Percentiles rank a stretch among this genome's conserved stretches.
Evolutionary conservation across 2,888 invertebrate genomes (phyloP).

Genomic region (Mamestra brassicae): DNA sequence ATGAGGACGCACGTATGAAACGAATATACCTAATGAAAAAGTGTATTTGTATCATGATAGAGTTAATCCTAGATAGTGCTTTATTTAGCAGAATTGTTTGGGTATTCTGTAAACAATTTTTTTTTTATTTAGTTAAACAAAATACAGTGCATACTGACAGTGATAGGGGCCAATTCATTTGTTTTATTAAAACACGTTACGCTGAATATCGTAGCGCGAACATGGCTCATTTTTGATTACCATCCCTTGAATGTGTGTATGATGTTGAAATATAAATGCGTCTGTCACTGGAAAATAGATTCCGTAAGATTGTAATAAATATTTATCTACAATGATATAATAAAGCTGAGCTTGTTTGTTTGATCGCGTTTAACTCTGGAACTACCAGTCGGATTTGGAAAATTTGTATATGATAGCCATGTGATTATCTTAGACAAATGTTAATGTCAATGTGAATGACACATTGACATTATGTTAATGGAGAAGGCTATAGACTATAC

Average conservation of each 20-base stretch:
- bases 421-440: too few relatives aligned
- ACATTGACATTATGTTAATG: too few relatives aligned
- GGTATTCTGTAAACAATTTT: background rate
- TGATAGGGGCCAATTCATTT: background rate
- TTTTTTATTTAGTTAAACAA: background rate
- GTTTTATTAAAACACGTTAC: background rate
- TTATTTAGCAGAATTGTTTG: background rate
- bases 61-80: background rate
- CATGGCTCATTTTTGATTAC: background rate
- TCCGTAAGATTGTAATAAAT: too few relatives aligned
- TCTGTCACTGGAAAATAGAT: background rate
- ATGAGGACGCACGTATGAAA: constrained; percentile 17
- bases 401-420: too few relatives aligned
- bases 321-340: too few relatives aligned
- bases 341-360: too few relatives aligned
- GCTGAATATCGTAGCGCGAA: background rate
- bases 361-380: too few relatives aligned
- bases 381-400: too few relatives aligned
- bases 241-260: background rate
- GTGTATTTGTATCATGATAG: too few relatives aligned
- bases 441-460: too few relatives aligned
- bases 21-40: background rate
- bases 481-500: too few relatives aligned
- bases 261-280: background rate
- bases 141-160: background rate